Base-by-base conservation (phyloP, 1,140 invertebrate genomes). In the Bombus pyrosoma region DNA sequence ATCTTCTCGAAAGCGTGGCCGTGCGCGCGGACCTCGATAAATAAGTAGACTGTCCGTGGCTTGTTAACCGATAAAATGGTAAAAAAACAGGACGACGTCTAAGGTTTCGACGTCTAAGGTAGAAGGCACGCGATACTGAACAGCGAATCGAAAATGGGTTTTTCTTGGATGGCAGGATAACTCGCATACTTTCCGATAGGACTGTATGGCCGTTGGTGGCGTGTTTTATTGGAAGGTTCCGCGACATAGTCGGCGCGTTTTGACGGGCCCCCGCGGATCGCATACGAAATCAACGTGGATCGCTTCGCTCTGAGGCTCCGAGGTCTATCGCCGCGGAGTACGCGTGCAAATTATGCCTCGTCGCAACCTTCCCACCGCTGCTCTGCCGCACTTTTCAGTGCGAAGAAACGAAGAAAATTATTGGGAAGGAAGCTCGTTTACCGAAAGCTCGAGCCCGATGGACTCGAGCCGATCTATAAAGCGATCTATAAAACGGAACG, bases 241-340 rank as follows among this genome's bases (percentile, higher is more conserved):
- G 89, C 91, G 90, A 92, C 92, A 91, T 92, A 86, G 92, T 87
- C 91, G 91, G 91, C 91, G 87, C 87, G 91, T 93, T 93, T 93
- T 91, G 91, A 92, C 89, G 89, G 89, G 86, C 86, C 90, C 89
- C 86, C 86, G 88, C 89, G 91, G 90, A 92, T 89, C 87, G 92
- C 91, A 92, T 93, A 91, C 90, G 89, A 92, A 93, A 93, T 93
- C 89, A 90, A 84, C 84, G 87, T 77, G 85, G 71, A 78, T 86
- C 83, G 82, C 18, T 75, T 81, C 71, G 77, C 74, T 68, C 15
- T 32, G 9, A 53, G 64, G 71, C 10, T 43, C 43, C 85, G 72
- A 83, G 87, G 81, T 91, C 89, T 91, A 91, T 92, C 87, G 88
- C 81, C 86, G 83, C 76, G 68, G 57, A 53, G 66, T 22, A 37